Conservation (phyloP, 2,797 vertebrate genomes). For the Adelosebastes latens region DNA sequence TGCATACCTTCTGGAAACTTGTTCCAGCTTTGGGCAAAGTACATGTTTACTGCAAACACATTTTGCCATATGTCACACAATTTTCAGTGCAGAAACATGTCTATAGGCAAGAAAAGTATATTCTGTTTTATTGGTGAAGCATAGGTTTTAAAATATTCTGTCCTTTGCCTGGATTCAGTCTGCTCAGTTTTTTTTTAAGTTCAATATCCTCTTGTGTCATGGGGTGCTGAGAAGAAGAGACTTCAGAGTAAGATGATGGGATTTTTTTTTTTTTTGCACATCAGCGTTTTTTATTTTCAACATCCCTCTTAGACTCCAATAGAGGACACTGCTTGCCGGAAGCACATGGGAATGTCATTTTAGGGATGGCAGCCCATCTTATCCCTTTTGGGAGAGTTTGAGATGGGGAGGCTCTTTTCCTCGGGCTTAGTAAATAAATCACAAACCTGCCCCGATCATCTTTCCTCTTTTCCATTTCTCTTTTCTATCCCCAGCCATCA, state of each 20-base stretch:
- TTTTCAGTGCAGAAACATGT: slow-evolving; percentile 22
- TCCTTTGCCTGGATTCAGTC: neutral
- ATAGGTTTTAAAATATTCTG: neutral
- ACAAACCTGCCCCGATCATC: slow-evolving; percentile 45
- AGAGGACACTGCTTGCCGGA: slow-evolving; percentile 30
- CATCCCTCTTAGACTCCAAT: slow-evolving; percentile 27
- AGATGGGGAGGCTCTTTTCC: slow-evolving; percentile 28
- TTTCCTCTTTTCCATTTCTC: slow-evolving; percentile 44
- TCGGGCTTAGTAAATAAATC: slow-evolving; percentile 51
- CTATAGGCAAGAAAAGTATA: neutral
- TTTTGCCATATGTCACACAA: slow-evolving; percentile 16
- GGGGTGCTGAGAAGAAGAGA: neutral
- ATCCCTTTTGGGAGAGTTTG: slow-evolving; percentile 15
- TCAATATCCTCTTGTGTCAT: neutral
- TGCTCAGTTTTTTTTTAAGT: neutral
- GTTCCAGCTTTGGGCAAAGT: neutral
- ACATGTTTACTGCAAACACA: slow-evolving; percentile 44
- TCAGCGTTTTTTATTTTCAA: slow-evolving; percentile 12
- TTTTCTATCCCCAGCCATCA: slow-evolving; percentile 18
- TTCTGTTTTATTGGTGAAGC: neutral
- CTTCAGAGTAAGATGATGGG: slow-evolving; percentile 6
- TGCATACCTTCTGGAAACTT: neutral
- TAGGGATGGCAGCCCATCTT: slow-evolving; percentile 43
- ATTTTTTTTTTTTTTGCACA: neutral
- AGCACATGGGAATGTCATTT: slow-evolving; percentile 73